Evolutionary conservation across 2,888 invertebrate species (phyloP), one percentile per base, ranked within the genome.

Genomic region (Germaria angustata): DNA sequence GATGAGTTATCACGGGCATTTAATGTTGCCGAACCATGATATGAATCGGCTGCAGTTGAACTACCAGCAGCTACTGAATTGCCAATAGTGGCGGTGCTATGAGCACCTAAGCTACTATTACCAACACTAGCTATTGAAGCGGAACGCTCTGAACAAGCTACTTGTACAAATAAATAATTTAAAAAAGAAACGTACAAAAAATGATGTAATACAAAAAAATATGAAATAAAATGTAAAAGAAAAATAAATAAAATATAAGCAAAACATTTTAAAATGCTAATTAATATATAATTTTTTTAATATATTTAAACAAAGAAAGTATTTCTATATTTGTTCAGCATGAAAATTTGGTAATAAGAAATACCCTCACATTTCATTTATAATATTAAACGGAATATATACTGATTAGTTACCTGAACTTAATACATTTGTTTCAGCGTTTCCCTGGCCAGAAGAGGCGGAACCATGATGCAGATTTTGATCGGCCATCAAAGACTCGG

Each of bases 401-500:
- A 39, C n/a, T 34, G 0, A 11, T 71, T n/a, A n/a, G n/a, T 53
- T 92, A 95, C 95, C 95, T 87, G 95, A 95, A 84, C 94, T 94
- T 59, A 95, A 90, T 65, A 95, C 90, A 92, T 95, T 95, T 11
- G 89, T 85, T 76, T 91, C 91, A 75, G 87, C 86, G 46, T 82
- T 82, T 44, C 82, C 82, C 9, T 86, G 88, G 73, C 87, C 85
- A 76, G 90, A 87, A 69, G 93, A 92, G 9, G 92, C 79, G 7
- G 86, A 85, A 4, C 85, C 86, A 34, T 93, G 92, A 76, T 93
- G 93, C 55, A 92, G 91, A 71, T 79, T 75, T 51, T 82, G 73
- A 22, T 93, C 93, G 77, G 92, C 91, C 87, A 93, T 92, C 59
- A 93, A 92, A 46, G 94, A 91, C 87, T 96, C 94, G 55, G 93